Conservation (phyloP, 2,113 vertebrate genomes). For the Eulacestoma nigropectus region DNA sequence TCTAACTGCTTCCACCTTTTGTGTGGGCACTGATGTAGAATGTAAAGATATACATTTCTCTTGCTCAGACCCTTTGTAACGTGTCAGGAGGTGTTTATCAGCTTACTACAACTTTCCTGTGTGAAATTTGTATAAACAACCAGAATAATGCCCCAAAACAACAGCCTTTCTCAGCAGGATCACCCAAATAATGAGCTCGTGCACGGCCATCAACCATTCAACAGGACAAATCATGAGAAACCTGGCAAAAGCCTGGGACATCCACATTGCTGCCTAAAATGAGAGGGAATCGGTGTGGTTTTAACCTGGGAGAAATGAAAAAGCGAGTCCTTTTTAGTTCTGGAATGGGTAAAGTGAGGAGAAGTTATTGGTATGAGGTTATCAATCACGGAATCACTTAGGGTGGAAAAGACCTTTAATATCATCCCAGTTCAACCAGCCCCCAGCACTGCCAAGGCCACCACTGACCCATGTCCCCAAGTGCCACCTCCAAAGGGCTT, state of each 20-base stretch:
- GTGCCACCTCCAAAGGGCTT: background rate
- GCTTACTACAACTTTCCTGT: conserved; percentile 13
- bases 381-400: background rate
- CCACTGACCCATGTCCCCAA: background rate
- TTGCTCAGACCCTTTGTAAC: background rate
- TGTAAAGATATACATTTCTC: background rate
- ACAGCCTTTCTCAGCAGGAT: background rate
- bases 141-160: background rate
- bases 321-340: background rate
- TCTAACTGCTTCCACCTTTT: conserved; percentile 52
- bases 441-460: background rate
- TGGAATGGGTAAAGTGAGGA: background rate
- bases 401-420: background rate
- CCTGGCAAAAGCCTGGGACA: background rate
- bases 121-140: background rate
- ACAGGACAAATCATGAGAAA: background rate
- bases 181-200: background rate
- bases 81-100: conserved; percentile 11
- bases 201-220: background rate
- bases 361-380: background rate
- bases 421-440: background rate
- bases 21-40: background rate
- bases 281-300: background rate
- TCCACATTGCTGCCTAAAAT: background rate
- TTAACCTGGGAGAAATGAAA: background rate